Base-by-base conservation (phyloP, 2,888 invertebrate species). In the Tineola bisselliella region DNA sequence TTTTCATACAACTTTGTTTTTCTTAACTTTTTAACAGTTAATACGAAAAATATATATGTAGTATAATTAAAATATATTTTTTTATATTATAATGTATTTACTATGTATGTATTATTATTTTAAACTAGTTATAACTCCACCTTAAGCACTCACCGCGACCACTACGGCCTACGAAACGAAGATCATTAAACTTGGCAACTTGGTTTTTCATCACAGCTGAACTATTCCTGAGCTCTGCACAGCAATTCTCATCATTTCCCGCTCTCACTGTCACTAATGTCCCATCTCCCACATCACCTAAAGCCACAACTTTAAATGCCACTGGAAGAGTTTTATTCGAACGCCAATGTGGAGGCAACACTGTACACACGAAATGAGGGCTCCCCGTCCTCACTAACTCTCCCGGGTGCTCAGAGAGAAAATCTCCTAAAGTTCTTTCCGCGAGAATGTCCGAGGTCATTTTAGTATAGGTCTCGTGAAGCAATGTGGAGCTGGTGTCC, bases 191-290 rank as follows among this genome's bases (percentile, higher is more conserved):
- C 88, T 98, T 97, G 68, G 99, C 99, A 70, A 99, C 96, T 80
- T 98, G 97, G 81, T 98, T 97, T 89, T 98, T 98, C 94, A 99
- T 97, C 73, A 97, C 93, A 33, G 99, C 97, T 60, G 96, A 95
- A 69, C 94, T 94, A 86, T 99, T 99, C 73, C 97, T 87, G 69
- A 98, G 83, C 80, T 99, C 99, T 44, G 97, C 98, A 76, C 96
- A 97, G 79, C 93, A 97, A 87, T 98, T 99, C 84, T 99, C 99
- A 73, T 99, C 99, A 84, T 99, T 99, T 17, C 99, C 99, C 15
- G 98, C 99, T 48, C 95, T 88, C 44, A 99, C 95, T 8, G 96
- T 96, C 66, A 99, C 98, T 84, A 96, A 89, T 38, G 99, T 99
- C 0, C 98, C 98, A 77, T 99, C 98, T 68, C 94, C 93, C 17